These are phyloP conservation scores for Micrastur ruficollis DNA, from an alignment of 2,797 vertebrate species.

Conservation along the genomic window DNA sequence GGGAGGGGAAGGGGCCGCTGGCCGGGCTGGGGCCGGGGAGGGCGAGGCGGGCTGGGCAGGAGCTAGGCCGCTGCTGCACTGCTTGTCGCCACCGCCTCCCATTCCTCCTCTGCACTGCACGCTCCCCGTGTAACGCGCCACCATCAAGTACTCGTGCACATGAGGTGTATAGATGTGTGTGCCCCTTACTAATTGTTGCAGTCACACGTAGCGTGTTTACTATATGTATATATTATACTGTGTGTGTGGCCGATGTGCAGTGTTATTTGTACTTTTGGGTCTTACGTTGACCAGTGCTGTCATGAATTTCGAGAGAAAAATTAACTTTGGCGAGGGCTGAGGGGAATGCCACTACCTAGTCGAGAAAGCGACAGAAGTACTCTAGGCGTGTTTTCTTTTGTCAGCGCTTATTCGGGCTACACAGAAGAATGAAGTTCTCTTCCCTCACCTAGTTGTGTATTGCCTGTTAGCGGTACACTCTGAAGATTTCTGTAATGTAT, in stretches of 20 bases:
- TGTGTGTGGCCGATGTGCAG: background rate
- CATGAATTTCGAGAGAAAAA: background rate
- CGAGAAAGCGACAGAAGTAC: background rate
- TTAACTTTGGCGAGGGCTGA: background rate
- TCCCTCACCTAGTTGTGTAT: background rate
- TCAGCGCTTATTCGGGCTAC: background rate
- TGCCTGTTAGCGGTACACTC: background rate
- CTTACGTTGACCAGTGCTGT: rapidly evolving
- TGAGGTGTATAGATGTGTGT: rapidly evolving
- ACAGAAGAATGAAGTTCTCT: background rate
- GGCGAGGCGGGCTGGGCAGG: background rate
- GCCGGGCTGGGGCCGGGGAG: background rate
- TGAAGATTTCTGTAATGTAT: rapidly evolving
- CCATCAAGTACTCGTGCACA: rapidly evolving
- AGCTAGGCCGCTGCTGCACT: background rate
- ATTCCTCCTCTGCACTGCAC: background rate
- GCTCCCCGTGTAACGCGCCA: background rate
- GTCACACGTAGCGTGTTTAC: background rate
- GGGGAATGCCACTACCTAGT: background rate
- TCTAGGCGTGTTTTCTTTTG: background rate
- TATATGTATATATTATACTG: rapidly evolving
- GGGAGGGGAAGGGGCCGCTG: background rate
- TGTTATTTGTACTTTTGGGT: background rate
- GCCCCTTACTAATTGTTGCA: background rate
- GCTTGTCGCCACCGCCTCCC: background rate